phyloP scores from a whole-genome alignment of 2,113 vertebrate species.

The Myiopsitta monachus region DNA sequence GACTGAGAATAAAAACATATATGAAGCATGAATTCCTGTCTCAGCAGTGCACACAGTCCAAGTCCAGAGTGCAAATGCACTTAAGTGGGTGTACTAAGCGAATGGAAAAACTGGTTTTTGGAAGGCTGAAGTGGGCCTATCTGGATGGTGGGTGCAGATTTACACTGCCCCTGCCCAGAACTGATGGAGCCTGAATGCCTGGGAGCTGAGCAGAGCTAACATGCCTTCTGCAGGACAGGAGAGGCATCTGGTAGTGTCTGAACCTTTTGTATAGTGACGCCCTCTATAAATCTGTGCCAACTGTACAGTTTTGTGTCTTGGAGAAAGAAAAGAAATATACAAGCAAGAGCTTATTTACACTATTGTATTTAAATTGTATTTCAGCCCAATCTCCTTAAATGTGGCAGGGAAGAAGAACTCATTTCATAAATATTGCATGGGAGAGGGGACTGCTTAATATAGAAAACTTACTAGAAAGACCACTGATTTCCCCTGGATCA shows the following conservation, averaged over 20 bases:
- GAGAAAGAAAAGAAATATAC: background rate
- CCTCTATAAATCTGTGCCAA: background rate
- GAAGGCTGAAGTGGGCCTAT: background rate
- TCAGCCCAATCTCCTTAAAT: background rate
- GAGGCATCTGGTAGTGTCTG: background rate
- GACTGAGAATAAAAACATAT: background rate
- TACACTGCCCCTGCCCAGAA: background rate
- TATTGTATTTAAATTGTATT: background rate
- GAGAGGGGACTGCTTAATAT: background rate
- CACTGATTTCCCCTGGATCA: background rate
- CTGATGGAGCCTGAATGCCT: background rate
- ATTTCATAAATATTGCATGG: background rate
- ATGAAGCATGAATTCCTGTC: background rate
- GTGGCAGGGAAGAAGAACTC: background rate
- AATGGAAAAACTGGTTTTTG: background rate
- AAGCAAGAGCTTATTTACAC: background rate
- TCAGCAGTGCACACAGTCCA: background rate
- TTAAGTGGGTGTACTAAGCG: background rate
- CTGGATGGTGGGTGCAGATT: background rate
- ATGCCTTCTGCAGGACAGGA: background rate
- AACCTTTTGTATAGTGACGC: background rate
- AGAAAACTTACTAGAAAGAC: background rate
- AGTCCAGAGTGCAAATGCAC: background rate
- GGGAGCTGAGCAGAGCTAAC: background rate
- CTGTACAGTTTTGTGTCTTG: background rate